A percentile compares a stretch with the other conserved stretches of the same genome.
Conservation (phyloP, 1,140 invertebrate species). For the Melipona quadrifasciata region DNA sequence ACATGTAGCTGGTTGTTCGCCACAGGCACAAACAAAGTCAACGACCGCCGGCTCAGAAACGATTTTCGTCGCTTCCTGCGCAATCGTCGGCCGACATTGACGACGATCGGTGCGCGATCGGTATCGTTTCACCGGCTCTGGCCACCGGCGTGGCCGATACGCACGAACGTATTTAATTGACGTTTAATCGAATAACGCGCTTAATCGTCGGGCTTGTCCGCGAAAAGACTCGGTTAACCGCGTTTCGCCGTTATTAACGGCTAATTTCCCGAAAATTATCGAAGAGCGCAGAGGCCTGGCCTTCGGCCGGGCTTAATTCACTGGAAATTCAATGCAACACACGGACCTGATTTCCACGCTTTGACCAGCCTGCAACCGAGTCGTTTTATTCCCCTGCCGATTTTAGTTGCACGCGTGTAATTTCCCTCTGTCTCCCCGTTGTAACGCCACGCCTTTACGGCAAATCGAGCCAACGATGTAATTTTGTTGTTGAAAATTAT, state of each 20-base stretch:
- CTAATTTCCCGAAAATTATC: constrained; percentile 63
- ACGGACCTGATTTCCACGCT: constrained; percentile 55
- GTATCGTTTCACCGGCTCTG: not conserved
- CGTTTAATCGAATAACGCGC: constrained; percentile 44
- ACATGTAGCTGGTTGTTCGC: constrained; percentile 52
- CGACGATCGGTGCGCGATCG: not conserved
- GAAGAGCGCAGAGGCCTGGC: constrained; percentile 26
- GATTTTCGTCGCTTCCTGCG: constrained; percentile 52
- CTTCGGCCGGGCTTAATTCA: constrained; percentile 43
- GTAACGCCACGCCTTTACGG: constrained; percentile 4
- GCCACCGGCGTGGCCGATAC: not conserved
- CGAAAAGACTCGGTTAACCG: constrained; percentile 59
- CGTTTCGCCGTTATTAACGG: constrained; percentile 62
- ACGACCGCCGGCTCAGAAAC: constrained; percentile 59
- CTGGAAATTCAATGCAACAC: constrained; percentile 56
- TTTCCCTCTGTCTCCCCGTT: not conserved
- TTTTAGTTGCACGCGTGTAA: constrained; percentile 25
- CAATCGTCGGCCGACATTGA: constrained; percentile 3
- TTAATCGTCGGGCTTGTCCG: constrained; percentile 36
- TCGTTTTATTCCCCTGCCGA: constrained; percentile 34
- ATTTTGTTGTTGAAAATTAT: constrained; percentile 15
- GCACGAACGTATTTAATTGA: not conserved
- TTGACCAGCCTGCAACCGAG: constrained; percentile 44
- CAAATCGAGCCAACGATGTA: constrained; percentile 8
- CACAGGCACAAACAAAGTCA: constrained; percentile 58